Conservation (phyloP, 30 jellyfish, hydroid and myxozoan species). For the Aurelia sp. region DNA sequence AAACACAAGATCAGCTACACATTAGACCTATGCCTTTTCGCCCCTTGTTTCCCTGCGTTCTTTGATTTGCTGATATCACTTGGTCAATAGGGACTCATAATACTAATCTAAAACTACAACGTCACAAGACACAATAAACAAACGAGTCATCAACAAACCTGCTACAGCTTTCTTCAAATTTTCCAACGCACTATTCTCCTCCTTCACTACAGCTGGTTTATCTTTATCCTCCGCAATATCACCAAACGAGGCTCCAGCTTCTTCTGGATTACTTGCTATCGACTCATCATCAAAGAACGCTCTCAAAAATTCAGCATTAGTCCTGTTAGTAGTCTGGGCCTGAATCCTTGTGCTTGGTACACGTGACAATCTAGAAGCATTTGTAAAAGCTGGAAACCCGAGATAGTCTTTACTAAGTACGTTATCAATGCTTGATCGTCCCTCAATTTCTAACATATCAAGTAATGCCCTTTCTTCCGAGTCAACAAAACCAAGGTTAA, state of each 20-base stretch:
- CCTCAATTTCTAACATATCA: conserved; percentile 76
- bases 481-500: conserved; percentile 65
- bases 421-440: conserved; percentile 53
- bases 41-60: no score
- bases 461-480: conserved; percentile 85
- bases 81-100: no score
- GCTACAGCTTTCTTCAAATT: conserved; percentile 68
- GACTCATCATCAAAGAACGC: conserved; percentile 66
- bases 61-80: no score
- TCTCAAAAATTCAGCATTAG: conserved; percentile 24
- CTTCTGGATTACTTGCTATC: conserved; percentile 36
- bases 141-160: conserved; percentile 2
- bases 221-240: conserved; percentile 11
- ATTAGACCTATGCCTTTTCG: no score
- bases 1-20: no score
- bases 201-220: not conserved
- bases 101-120: no score
- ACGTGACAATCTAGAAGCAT: conserved; percentile 27
- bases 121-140: no score
- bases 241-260: conserved; percentile 5
- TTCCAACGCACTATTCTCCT: conserved; percentile 21
- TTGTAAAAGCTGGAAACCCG: conserved; percentile 46
- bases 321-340: conserved; percentile 6
- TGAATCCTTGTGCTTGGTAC: not conserved
- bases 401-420: conserved; percentile 63